These are phyloP conservation scores for Lumbricus terrestris DNA, from an alignment of 2,888 invertebrate species.

Conservation along the genomic window DNA sequence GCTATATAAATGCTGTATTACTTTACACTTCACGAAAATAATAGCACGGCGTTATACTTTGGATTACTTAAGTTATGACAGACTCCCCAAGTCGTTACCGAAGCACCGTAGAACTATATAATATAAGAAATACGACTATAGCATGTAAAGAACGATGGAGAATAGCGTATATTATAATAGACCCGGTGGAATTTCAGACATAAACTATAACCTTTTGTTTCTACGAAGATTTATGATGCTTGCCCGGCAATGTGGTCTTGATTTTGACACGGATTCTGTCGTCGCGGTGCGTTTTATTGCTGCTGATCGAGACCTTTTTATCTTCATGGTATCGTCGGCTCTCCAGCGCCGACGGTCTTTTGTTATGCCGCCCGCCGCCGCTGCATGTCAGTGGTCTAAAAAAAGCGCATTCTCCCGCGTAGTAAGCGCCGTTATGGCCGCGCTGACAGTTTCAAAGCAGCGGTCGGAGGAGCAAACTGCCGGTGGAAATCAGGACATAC, in stretches of 20 bases:
- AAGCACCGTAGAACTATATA: too few species aligned
- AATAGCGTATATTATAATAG: neutral
- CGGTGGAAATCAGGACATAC: neutral
- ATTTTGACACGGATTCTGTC: neutral
- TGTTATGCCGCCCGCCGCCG: neutral
- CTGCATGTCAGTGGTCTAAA: neutral
- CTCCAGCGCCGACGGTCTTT: neutral
- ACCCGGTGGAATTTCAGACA: neutral
- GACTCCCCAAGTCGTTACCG: too few species aligned
- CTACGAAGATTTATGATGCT: neutral
- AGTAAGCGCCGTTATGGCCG: neutral
- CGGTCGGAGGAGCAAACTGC: neutral
- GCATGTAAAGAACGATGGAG: too few species aligned
- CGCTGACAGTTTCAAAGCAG: neutral
- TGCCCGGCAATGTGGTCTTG: neutral
- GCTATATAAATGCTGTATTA: too few species aligned
- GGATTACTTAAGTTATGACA: too few species aligned
- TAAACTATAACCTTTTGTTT: constrained; percentile 3
- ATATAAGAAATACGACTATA: too few species aligned
- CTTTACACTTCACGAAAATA: too few species aligned
- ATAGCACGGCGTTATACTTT: too few species aligned
- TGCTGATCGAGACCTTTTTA: neutral
- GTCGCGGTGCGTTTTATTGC: neutral
- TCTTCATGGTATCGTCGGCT: neutral
- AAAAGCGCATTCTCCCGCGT: neutral